Conservation (phyloP, 2,113 vertebrate species). For the Menura novaehollandiae region DNA sequence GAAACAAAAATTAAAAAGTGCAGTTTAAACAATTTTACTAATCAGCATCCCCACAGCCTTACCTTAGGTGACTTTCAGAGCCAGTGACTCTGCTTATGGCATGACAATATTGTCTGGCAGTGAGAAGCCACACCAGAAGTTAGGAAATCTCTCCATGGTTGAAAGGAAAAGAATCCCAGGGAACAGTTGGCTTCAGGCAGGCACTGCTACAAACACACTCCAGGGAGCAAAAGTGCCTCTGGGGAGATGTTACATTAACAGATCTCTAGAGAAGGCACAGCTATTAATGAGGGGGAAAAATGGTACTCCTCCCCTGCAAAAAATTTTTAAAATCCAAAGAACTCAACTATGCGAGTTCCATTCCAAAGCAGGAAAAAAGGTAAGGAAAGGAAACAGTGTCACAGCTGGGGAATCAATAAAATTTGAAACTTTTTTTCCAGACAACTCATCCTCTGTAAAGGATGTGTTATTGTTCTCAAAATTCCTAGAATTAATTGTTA, state of each 20-base stretch:
- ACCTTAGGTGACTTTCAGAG: neutral
- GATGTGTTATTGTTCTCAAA: neutral
- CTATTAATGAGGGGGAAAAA: neutral
- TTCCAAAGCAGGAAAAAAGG: neutral
- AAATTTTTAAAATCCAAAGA: neutral
- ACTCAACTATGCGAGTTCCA: neutral
- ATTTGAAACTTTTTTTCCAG: neutral
- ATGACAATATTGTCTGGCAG: neutral
- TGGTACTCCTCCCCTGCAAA: neutral
- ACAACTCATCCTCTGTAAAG: neutral
- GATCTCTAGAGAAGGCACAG: neutral
- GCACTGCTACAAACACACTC: neutral
- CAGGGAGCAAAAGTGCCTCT: neutral
- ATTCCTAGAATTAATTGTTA: neutral
- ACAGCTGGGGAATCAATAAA: neutral
- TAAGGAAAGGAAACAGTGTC: neutral
- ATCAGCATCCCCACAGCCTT: neutral
- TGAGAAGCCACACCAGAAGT: neutral
- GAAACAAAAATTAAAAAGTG: neutral
- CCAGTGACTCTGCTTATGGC: neutral
- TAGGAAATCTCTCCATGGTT: neutral
- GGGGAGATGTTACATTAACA: neutral
- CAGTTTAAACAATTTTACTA: neutral
- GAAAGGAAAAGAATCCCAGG: neutral
- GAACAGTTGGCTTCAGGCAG: neutral